Evolutionary conservation across 1,140 invertebrate species (phyloP).

Genomic region (Linepithema humile): DNA sequence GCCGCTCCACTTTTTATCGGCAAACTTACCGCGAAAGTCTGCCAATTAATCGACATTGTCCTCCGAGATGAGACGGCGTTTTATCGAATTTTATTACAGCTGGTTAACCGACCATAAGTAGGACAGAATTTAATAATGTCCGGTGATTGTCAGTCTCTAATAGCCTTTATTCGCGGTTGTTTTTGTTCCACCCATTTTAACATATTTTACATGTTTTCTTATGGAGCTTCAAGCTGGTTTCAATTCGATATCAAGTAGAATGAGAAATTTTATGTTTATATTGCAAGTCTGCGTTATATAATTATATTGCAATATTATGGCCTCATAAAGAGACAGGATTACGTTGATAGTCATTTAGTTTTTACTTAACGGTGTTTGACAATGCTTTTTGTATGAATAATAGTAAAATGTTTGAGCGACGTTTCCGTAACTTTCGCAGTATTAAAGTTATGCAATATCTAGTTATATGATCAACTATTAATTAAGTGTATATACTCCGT

Average conservation of each 20-base stretch:
- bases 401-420: too few relatives aligned
- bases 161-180: slow-evolving; percentile 26
- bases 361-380: too few relatives aligned
- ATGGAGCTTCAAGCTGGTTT: too few relatives aligned
- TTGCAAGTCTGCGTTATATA: too few relatives aligned
- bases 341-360: too few relatives aligned
- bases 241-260: too few relatives aligned
- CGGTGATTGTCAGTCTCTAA: slow-evolving; percentile 33
- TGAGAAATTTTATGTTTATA: too few relatives aligned
- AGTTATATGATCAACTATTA: background rate
- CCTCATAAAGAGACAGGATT: too few relatives aligned
- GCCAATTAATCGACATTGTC: slow-evolving; percentile 50
- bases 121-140: slow-evolving; percentile 43
- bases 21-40: slow-evolving; percentile 48
- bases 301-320: too few relatives aligned
- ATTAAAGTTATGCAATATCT: background rate
- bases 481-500: background rate
- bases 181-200: slow-evolving; percentile 30
- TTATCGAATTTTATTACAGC: slow-evolving; percentile 34
- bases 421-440: background rate
- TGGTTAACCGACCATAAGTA: slow-evolving; percentile 42
- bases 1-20: slow-evolving; percentile 42
- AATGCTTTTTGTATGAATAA: too few relatives aligned
- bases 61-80: slow-evolving; percentile 33
- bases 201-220: slow-evolving; percentile 5